Evolutionary conservation across 2,888 invertebrate species (phyloP).

Genomic region (Sphecodes monilicornis): DNA sequence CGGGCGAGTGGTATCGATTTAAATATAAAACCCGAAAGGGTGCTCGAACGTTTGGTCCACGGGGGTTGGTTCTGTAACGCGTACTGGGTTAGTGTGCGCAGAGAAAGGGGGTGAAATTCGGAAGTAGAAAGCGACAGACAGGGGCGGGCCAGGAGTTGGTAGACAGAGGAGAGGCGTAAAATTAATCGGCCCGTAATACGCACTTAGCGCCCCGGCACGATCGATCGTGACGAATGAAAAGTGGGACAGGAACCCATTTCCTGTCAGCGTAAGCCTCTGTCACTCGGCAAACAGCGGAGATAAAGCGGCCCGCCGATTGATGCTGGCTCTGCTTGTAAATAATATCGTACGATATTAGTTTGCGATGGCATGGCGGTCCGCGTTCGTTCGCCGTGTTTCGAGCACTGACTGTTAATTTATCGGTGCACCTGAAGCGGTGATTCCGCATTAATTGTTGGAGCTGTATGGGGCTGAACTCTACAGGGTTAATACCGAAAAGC

Average conservation of each 20-base stretch:
- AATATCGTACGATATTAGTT: conserved; percentile 51
- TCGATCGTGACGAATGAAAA: conserved; percentile 74
- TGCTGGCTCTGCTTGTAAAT: conserved; percentile 37
- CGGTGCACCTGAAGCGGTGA: conserved; percentile 26
- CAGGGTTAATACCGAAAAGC: conserved; percentile 34
- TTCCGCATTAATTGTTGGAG: conserved; percentile 32
- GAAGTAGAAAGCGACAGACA: background rate
- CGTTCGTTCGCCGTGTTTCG: background rate
- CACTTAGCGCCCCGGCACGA: conserved; percentile 68
- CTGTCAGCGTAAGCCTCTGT: conserved; percentile 56
- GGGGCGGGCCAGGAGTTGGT: background rate
- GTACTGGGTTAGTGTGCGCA: conserved; percentile 20
- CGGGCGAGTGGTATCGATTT: background rate
- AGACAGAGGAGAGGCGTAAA: conserved; percentile 66
- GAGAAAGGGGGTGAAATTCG: background rate
- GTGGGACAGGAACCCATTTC: conserved; percentile 68
- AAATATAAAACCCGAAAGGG: background rate
- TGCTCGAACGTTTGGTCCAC: background rate
- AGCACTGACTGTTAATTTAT: conserved; percentile 27
- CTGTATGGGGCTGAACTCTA: background rate
- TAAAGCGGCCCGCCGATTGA: conserved; percentile 43
- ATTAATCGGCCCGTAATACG: conserved; percentile 76
- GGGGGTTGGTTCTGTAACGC: conserved; percentile 5
- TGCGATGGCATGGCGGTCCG: conserved; percentile 22
- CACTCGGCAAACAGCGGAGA: conserved; percentile 53